Percentiles rank a stretch among this genome's conserved stretches.
These are phyloP conservation scores for Limanda limanda DNA, from an alignment of 2,113 vertebrate species.

Conservation along the genomic window DNA sequence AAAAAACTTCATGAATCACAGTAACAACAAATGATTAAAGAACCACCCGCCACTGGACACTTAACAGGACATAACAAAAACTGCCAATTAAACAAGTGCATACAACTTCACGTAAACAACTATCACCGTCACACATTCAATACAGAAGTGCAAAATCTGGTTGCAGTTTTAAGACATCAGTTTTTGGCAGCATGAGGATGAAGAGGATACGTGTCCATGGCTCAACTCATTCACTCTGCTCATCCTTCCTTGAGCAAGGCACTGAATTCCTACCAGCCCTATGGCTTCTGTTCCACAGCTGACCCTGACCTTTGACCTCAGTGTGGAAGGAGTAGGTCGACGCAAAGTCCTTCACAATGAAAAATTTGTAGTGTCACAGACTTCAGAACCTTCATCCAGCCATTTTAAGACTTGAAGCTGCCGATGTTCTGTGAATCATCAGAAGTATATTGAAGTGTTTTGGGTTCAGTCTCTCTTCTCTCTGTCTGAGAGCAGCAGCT, in stretches of 20 bases:
- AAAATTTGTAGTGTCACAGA: not conserved
- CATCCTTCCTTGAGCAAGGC: constrained; percentile 53
- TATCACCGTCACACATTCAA: not conserved
- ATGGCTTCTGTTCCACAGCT: not conserved
- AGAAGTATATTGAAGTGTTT: not conserved
- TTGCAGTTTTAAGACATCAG: not conserved
- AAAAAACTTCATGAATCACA: not conserved
- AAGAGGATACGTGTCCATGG: not conserved
- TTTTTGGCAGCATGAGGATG: constrained; percentile 8
- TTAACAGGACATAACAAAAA: constrained; percentile 11
- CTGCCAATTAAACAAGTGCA: too few species aligned
- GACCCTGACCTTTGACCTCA: constrained; percentile 28
- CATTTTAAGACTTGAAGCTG: not conserved
- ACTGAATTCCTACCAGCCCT: constrained; percentile 29
- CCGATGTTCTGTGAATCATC: not conserved
- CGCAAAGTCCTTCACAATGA: not conserved
- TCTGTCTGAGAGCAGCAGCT: constrained; percentile 68
- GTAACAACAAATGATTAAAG: not conserved
- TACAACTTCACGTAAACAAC: too few species aligned
- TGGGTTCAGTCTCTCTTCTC: constrained; percentile 82
- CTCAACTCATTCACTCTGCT: constrained; percentile 9
- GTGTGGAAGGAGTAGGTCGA: not conserved
- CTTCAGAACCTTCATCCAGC: not conserved
- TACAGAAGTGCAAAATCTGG: not conserved
- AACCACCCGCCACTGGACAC: not conserved